These are phyloP conservation scores for Drosophila mercatorum DNA, from an alignment of 2,888 invertebrate genomes.

Conservation along the genomic window DNA sequence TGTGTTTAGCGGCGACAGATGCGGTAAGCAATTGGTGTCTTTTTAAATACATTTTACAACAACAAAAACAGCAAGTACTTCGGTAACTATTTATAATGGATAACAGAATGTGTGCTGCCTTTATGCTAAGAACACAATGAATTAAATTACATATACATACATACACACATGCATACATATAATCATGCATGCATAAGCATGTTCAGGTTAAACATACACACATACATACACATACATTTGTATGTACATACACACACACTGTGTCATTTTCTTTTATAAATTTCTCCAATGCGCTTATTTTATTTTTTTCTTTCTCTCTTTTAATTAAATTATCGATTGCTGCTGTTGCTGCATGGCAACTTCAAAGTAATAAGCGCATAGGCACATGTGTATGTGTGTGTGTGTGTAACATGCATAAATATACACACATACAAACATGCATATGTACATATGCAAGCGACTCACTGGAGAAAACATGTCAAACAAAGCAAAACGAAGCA, in stretches of 20 bases:
- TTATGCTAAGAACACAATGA: neutral
- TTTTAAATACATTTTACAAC: constrained; percentile 11
- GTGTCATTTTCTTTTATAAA: constrained; percentile 34
- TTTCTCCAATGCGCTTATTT: constrained; percentile 25
- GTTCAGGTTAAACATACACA: neutral
- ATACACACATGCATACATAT: neutral
- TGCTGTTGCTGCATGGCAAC: constrained; percentile 52
- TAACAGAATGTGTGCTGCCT: neutral
- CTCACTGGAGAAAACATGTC: constrained; percentile 64
- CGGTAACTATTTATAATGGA: constrained; percentile 15
- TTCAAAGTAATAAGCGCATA: constrained; percentile 62
- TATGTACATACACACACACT: neutral
- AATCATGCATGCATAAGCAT: neutral
- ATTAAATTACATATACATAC: neutral
- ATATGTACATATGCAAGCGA: constrained; percentile 23
- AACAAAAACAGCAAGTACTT: constrained; percentile 1
- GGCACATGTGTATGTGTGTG: neutral
- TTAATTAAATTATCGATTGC: constrained; percentile 74
- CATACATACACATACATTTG: neutral
- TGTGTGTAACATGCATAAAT: neutral
- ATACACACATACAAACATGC: no score
- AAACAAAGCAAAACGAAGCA: constrained; percentile 64
- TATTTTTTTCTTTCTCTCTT: constrained; percentile 33
- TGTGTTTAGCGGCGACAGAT: constrained; percentile 32
- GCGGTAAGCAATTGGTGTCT: constrained; percentile 53